Conservation (phyloP, 2,888 invertebrate genomes). For the Nemurella pictetii region DNA sequence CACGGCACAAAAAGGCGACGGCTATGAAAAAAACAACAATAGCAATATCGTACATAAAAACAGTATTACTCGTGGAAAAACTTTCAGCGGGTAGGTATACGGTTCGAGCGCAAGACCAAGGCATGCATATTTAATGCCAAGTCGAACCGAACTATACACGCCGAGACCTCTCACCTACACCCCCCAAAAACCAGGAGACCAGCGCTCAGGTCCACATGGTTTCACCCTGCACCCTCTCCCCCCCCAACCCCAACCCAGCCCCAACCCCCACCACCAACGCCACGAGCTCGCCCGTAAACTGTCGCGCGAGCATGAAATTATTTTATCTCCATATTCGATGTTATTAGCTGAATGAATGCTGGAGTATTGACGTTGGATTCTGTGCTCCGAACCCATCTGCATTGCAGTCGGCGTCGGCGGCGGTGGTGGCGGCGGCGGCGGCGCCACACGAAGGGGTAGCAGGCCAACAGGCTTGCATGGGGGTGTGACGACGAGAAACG, state of each 20-base stretch:
- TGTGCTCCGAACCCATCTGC: slow-evolving; percentile 28
- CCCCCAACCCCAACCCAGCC: too few relatives aligned
- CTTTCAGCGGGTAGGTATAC: background rate
- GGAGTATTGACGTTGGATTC: slow-evolving; percentile 29
- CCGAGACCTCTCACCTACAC: background rate
- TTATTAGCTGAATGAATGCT: slow-evolving; percentile 17
- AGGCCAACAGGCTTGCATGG: background rate
- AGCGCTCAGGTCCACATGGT: too few relatives aligned
- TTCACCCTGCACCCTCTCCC: too few relatives aligned
- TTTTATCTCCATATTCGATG: background rate
- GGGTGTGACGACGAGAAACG: background rate
- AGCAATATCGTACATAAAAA: background rate
- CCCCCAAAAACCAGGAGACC: background rate
- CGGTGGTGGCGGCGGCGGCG: background rate
- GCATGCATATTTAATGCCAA: background rate
- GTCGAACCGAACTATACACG: background rate
- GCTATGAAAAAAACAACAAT: background rate
- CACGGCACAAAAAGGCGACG: background rate
- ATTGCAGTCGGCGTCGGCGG: slow-evolving; percentile 22
- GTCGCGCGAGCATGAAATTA: background rate
- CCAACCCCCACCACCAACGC: background rate
- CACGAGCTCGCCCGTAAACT: background rate
- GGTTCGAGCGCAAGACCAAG: background rate
- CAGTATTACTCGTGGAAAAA: background rate
- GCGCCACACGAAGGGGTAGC: background rate